These are phyloP conservation scores for Stomatorhinus ivindoensis DNA, from an alignment of 2,113 vertebrate species.

Conservation along the genomic window DNA sequence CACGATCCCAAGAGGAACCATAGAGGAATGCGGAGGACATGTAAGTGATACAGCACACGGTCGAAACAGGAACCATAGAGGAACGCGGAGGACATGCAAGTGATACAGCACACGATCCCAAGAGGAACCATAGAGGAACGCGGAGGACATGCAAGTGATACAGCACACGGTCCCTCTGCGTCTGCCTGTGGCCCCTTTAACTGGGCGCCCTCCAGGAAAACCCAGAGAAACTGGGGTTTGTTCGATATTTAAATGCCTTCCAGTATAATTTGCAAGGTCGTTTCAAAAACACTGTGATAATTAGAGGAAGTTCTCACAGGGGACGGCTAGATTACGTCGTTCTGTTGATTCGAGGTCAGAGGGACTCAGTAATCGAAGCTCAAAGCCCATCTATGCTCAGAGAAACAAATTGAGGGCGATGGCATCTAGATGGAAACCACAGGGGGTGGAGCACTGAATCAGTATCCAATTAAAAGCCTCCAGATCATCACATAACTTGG, in stretches of 20 bases:
- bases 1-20: neutral
- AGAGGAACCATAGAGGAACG: neutral
- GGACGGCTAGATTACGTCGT: neutral
- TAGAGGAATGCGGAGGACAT: too few species aligned
- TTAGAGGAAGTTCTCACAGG: neutral
- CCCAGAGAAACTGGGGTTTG: neutral
- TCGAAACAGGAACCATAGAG: neutral
- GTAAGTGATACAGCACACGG: too few species aligned
- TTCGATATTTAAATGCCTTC: neutral
- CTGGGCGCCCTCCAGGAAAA: neutral
- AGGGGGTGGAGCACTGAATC: neutral
- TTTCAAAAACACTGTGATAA: conserved; percentile 12
- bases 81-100: neutral
- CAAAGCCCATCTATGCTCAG: neutral
- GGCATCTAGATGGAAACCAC: neutral
- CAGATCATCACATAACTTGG: neutral
- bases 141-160: neutral
- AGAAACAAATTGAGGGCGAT: neutral
- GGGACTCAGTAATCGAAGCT: neutral
- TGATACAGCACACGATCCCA: neutral
- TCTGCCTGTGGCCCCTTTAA: neutral
- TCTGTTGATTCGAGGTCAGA: conserved; percentile 15
- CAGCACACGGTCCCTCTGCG: neutral
- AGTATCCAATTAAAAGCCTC: neutral
- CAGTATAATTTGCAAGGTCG: conserved; percentile 8